Base-by-base conservation (phyloP, 1,140 invertebrate genomes). In the Micrasema minimum region DNA sequence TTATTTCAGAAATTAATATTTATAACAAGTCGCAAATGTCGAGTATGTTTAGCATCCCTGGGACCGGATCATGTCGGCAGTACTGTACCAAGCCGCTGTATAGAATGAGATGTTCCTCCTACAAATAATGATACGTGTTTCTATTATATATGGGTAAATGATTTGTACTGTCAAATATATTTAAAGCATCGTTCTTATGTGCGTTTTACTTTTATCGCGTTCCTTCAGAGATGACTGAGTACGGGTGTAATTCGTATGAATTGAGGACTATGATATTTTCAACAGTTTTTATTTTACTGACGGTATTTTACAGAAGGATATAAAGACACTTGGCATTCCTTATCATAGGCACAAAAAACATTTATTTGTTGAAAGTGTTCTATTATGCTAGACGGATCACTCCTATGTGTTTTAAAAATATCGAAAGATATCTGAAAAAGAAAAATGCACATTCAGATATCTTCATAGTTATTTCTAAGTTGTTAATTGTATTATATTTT, bases 81-180 rank as follows among this genome's bases (percentile, higher is more conserved):
- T 23, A 14, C 51, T 22, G 20, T 1, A 3, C 9, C 35, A 3
- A 59, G 55, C 55, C 4, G 7, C 35, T 59, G 16, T 38, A 38
- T 12, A 35, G 37, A 38, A 59, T 59, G 35, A 59, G 37, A 59
- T 59, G 55, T 59, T 59, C 18, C 55, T 59, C 55, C 20, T 59
- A 59, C 55, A 59, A 51, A 66, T 31, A 31, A 31, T 51, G 64
- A 50, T 50, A 66, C 43, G 48, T 66, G 64, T 66, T 66, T 66
- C 45, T 66, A 66, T 66, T 66, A 50, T 66, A 51, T 38, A 23
- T n/a, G 26, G 48, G 31, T 53, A 51, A 66, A 66, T 66, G 64
- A 66, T 66, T 66, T 66, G 64, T 38, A 46, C 43, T 66, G 48
- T 66, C 46, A 64, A 64, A 64, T 64, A 46, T 31, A 46, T 46